Percentiles rank a stretch among this genome's conserved stretches.
Conservation (phyloP, 1,140 invertebrate genomes). For the Drosophila melanica region DNA sequence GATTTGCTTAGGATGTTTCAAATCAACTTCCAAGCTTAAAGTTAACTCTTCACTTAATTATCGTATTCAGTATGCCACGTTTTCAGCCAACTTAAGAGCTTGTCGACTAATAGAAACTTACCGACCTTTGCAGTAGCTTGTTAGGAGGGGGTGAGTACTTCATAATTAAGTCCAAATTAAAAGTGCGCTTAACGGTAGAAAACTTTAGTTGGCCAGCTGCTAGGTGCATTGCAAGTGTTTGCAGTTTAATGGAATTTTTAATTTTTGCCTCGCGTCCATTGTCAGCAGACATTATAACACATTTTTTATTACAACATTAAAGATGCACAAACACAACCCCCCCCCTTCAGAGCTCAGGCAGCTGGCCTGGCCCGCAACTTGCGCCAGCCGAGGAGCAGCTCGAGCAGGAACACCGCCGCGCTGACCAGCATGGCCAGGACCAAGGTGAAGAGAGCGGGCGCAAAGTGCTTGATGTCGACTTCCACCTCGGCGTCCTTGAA, state of each 20-base stretch:
- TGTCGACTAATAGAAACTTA: conserved; percentile 68
- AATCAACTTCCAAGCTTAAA: neutral
- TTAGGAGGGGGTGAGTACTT: conserved; percentile 10
- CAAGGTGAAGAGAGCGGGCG: conserved; percentile 64
- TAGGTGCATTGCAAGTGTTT: conserved; percentile 59
- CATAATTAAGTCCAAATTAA: conserved; percentile 68
- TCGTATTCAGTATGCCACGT: neutral
- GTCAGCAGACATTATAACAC: conserved; percentile 45
- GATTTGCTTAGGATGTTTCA: neutral
- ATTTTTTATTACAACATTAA: conserved; percentile 58
- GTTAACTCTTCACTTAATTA: neutral
- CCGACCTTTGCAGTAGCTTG: conserved; percentile 34
- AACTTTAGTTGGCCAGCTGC: conserved; percentile 32
- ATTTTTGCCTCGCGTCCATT: conserved; percentile 38
- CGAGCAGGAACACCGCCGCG: conserved; percentile 51
- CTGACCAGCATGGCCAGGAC: conserved; percentile 60
- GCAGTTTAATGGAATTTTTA: conserved; percentile 80
- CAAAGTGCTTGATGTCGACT: conserved; percentile 74
- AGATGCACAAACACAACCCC: conserved; percentile 55
- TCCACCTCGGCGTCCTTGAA: conserved; percentile 53
- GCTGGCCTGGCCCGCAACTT: neutral
- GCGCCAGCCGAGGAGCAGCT: conserved; percentile 49
- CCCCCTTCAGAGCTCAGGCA: neutral
- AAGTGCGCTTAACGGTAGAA: conserved; percentile 29
- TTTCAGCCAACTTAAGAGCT: conserved; percentile 44